Evolutionary conservation across 2,113 vertebrate species (phyloP), one percentile per base, ranked within the genome.

Genomic region (Nothocercus julius): DNA sequence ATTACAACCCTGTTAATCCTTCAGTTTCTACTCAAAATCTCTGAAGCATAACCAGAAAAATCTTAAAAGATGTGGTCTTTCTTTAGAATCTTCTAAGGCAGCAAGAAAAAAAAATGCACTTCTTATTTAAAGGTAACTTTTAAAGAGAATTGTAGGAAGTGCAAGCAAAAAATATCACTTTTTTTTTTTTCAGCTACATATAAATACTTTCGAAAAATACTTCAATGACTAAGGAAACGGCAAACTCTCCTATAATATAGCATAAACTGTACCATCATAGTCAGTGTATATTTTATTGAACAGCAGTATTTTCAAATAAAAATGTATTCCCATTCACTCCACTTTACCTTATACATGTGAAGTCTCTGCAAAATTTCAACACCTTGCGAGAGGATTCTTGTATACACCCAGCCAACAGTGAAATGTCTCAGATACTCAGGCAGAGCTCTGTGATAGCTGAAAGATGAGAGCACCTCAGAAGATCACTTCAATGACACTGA

Each of bases 281-380:
- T 34, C 67, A 27, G 32, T 36, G n/a, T 34, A 11, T 24, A 51
- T 61, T 82, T 70, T 17, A 19, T 40, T 47, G 32, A n/a, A 27
- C 51, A 58, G n/a, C 18, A 27, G n/a, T 18, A 27, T 32, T 27
- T 32, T 21, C 40, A 30, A 14, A 54, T 13, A 58, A 56, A 30
- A 36, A 72, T 0, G 0, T 21, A 54, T 10, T 87, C 38, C 56
- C 80, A 14, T 38, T 68, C 56, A 27, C 16, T 40, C 7, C 40
- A 28, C 27, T 74, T 73, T 89, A 99, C 99, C 99, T 99, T 56
- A 64, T 99, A 99, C 87, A 96, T 93, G 62, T 98, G 98, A 27
- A 99, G 98, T 58, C 99, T 98, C 97, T 99, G 99, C 87, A 99
- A 72, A 80, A 99, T 98, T 97, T 99, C 99, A 78, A 99, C 99